Base-by-base conservation (phyloP, 2,888 invertebrate genomes). In the Cryptus armator region DNA sequence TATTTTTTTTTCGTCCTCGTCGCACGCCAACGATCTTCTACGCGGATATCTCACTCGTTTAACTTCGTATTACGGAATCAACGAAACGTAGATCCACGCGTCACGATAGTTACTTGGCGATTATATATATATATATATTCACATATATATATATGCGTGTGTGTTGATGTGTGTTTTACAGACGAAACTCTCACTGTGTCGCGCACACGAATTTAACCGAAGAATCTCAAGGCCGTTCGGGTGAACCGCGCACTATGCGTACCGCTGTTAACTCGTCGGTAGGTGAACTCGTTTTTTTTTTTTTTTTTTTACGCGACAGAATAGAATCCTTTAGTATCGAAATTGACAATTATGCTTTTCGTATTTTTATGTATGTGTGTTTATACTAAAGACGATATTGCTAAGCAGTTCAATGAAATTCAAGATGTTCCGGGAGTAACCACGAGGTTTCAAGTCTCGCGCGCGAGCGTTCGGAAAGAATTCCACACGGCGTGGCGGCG, bases 161-260 rank as follows among this genome's bases (percentile, higher is more conserved):
- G 51, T 19, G 56, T 56, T 6, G 16, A 19, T 53, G 71, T 71
- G 56, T 32, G 19, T 24, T 3, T 10, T 37, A 48, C 16, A 16
- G 16, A 32, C 62, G 12, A n/a, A 29, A 62, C 16, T 74, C 62
- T 10, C 51, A 46, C 64, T n/a, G 62, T 48, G 56, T 74, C 53
- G 44, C 53, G 37, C 81, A 68, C 70, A 62, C 70, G 68, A 71
- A 84, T 79, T 72, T 85, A 78, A 77, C 78, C 75, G 75, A 86
- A 86, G 84, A 87, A 87, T 87, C 78, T 86, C 87, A 86, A 87
- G 87, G 86, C 56, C 86, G 81, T 51, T 53, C 53, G 66, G 12
- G 43, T 24, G 16, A 43, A 48, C 51, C 62, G 59, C 46, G 77
- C 46, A 3, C 44, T 32, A 16, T 48, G 71, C 62, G 62, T 51